phyloP scores from a whole-genome alignment of 2,888 invertebrate genomes.

The Aleiodes leptofemur region DNA sequence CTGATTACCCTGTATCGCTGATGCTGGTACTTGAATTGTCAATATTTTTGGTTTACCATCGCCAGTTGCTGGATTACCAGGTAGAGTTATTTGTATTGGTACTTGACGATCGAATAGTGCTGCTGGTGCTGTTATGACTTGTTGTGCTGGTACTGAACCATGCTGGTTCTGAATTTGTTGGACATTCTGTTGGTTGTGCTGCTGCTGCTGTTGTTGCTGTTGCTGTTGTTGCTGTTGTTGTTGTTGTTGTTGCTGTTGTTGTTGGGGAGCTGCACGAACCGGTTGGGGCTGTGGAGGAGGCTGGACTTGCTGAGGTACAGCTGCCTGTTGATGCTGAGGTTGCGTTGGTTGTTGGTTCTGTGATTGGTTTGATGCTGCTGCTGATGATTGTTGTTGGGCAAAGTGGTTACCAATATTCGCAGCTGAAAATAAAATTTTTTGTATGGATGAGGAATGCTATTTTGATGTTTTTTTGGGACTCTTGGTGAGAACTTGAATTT shows the following conservation, averaged over 20 bases:
- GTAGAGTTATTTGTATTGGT: conserved; percentile 84
- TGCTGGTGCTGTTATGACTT: conserved; percentile 70
- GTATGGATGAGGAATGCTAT: background rate
- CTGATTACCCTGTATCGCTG: conserved; percentile 85
- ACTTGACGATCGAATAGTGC: conserved; percentile 77
- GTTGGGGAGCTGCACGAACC: conserved; percentile 54
- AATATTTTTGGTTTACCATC: conserved; percentile 84
- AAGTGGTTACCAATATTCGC: conserved; percentile 65
- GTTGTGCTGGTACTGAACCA: conserved; percentile 64
- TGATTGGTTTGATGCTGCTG: conserved; percentile 59
- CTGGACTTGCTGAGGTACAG: conserved; percentile 44
- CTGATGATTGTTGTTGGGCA: conserved; percentile 62
- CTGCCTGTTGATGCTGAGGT: conserved; percentile 49
- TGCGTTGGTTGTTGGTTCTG: conserved; percentile 63
- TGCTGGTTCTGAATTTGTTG: conserved; percentile 63
- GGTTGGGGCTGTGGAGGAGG: conserved; percentile 61
- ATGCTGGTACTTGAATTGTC: conserved; percentile 93
- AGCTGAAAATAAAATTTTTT: conserved; percentile 50
- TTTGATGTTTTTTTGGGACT: background rate
- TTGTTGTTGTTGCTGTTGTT: conserved; percentile 60
- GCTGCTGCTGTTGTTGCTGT: conserved; percentile 59
- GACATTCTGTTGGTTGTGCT: conserved; percentile 59
- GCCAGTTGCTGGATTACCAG: conserved; percentile 85
- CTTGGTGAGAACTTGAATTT: background rate
- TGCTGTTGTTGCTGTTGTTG: conserved; percentile 55